phyloP scores from a whole-genome alignment of 2,888 invertebrate genomes.

The Griposia aprilina region DNA sequence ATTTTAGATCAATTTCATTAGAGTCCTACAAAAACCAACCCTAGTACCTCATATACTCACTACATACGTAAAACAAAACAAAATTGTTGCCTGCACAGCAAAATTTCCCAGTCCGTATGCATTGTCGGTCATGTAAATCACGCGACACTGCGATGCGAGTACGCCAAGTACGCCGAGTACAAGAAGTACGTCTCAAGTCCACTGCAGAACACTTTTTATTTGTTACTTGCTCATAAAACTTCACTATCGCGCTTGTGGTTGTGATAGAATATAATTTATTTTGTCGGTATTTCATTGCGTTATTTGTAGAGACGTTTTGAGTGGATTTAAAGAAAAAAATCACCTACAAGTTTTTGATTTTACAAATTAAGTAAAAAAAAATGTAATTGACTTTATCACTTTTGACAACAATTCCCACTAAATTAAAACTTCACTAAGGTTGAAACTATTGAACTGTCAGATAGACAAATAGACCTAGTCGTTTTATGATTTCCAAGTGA shows the following conservation, averaged over 20 bases:
- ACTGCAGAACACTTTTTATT: constrained; percentile 68
- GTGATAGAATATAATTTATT: constrained; percentile 65
- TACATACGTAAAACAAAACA: constrained; percentile 43
- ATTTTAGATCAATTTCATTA: neutral
- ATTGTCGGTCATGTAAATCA: constrained; percentile 80
- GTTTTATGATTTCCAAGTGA: neutral
- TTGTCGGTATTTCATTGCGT: constrained; percentile 25
- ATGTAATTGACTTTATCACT: too few species aligned
- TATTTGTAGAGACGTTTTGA: constrained; percentile 21
- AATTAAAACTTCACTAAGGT: neutral
- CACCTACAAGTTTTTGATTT: neutral
- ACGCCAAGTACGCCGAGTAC: constrained; percentile 17
- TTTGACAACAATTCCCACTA: neutral
- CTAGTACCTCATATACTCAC: neutral
- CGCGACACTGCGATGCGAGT: constrained; percentile 67
- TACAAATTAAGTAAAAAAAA: neutral
- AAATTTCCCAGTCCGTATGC: constrained; percentile 71
- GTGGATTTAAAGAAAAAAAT: neutral
- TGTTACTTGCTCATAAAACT: constrained; percentile 69
- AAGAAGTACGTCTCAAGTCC: constrained; percentile 53
- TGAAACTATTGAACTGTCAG: neutral
- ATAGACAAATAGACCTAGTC: neutral
- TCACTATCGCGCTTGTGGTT: constrained; percentile 59
- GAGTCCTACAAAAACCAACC: neutral
- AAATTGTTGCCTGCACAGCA: constrained; percentile 39